Evolutionary conservation across 2,797 vertebrate species (phyloP), one percentile per base, ranked within the genome.

Genomic region (Mormyrus hasselquistii): DNA sequence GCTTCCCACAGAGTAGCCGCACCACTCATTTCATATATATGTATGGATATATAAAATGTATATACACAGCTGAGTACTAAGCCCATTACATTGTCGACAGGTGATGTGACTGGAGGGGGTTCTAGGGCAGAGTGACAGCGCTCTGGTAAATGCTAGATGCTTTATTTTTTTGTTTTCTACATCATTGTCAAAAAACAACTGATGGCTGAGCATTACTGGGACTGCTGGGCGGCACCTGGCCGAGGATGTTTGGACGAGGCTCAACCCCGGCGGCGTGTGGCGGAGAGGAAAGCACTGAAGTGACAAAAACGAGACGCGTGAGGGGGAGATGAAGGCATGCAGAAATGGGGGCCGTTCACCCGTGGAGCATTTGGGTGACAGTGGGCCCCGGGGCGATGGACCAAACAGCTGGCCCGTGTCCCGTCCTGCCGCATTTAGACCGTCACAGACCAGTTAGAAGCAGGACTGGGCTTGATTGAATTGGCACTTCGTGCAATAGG

Each of bases 381-480:
- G 16, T 44, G 44, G 87, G n/a, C 59, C 57, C 69, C 14, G 10
- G 41, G 87, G 57, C n/a, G 14, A 34, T 10, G 73, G 49, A 41
- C 50, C 52, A 25, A 41, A 87, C 86, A 53, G 86, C 52, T 34
- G 50, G 34, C 34, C 34, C 1, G 53, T 19, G 7, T 82, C 10
- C 73, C 29, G 22, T 25, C 14, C 34, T 49, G 19, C 50, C 10
- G 29, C 88, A 88, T 29, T 52, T 59, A 53, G 50, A 16, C 34
- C 50, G 50, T 57, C 29, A 82, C 49, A 76, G 34, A 57, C 69
- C 73, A 55, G 29, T 59, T 22, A 25, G 83, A 82, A 82, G 25
- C 73, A 83, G 52, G 8, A 16, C 49, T 25, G 29, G 65, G 25
- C 73, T 79, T 88, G 69, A 88, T 55, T 41, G 73, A 88, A 82